Base-by-base conservation (phyloP, 2,113 vertebrate species). In the Pogona vitticeps region DNA sequence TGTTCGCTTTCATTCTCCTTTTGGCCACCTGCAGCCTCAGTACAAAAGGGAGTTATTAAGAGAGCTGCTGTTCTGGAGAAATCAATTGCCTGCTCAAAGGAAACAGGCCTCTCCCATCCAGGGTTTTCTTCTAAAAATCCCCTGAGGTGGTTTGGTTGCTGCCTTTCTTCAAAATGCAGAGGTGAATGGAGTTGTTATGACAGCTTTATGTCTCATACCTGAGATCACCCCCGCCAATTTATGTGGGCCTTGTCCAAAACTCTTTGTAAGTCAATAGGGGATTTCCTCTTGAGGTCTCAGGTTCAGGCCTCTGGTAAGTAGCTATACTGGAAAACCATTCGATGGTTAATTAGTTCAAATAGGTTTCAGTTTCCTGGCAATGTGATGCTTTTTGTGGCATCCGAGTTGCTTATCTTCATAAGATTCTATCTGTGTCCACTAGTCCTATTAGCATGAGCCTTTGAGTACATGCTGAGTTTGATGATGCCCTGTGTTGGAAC, bases 1-100 rank as follows among this genome's bases (percentile, higher is more conserved):
- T 86, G 56, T 91, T 91, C 93, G 73, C 80, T 90, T 94, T 93
- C 87, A 14, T 33, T 90, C 65, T 88, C 83, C 76, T 3, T 40
- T 90, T 65, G 65, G 33, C 28, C 80, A 38, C 31, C 52, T 82
- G 5, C 33, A 85, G 82, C 46, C 61, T 94, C 92, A 90, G 90
- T 81, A 90, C 18, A 46, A 65, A 33, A 73, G 85, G 89, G 80
- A 88, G 23, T 3, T 91, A 90, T 92, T 90, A 93, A 94, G 88
- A 86, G 88, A 93, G 67, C 85, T 77, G 3, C 76, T 80, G 38
- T 87, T 87, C 84, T 80, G 90, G 61, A 90, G 70, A 92, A 94
- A 94, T 90, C 86, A 89, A 82, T 46, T 89, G 68, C 31, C 82
- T 90, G 68, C 88, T 23, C 77, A 86, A 59, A 94, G 85, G 77